Evolutionary conservation across 2,888 invertebrate genomes (phyloP), one percentile per base, ranked within the genome.

Genomic region (Zaprionus lineosus): DNA sequence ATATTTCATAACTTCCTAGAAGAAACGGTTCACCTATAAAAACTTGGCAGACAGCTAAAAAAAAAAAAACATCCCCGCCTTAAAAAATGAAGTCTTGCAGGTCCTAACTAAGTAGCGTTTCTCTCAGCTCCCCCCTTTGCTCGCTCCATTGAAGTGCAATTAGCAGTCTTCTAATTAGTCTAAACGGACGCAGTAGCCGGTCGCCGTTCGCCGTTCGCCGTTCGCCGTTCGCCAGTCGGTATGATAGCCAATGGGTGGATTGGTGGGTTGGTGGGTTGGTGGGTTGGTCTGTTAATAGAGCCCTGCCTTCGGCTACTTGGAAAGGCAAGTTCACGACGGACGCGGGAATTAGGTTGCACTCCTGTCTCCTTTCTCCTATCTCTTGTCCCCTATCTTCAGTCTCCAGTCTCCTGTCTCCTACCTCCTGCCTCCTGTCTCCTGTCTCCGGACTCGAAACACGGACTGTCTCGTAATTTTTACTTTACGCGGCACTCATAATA

Each of bases 141-240:
- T 60, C 28, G 46, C 21, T 52, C 55, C 67, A 75, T 85, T 81
- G 65, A 83, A 79, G 74, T 70, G 75, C 81, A 85, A 85, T 81
- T 81, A 81, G 58, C 69, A 65, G 79, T 51, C 69, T 68, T 62
- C 84, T 85, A 81, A 81, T 85, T 83, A 83, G 73, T 66, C 85
- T 79, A 68, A 77, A 44, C 74, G 78, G 62, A 63, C 46, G 28
- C 12, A 41, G 40, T 28, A 16, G 24, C n/a, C 11, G 21, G 31
- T 29, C 33, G 29, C 40, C 31, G 29, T 39, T 51, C 29, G 53
- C 53, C 61, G 44, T 67, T n/a, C n/a, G n/a, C n/a, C n/a, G n/a
- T n/a, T n/a, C n/a, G n/a, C n/a, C n/a, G n/a, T n/a, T n/a, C n/a
- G n/a, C n/a, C n/a, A n/a, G n/a, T n/a, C n/a, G n/a, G n/a, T n/a